Evolutionary conservation across 2,888 invertebrate genomes (phyloP).

Genomic region (Andrena dorsata): DNA sequence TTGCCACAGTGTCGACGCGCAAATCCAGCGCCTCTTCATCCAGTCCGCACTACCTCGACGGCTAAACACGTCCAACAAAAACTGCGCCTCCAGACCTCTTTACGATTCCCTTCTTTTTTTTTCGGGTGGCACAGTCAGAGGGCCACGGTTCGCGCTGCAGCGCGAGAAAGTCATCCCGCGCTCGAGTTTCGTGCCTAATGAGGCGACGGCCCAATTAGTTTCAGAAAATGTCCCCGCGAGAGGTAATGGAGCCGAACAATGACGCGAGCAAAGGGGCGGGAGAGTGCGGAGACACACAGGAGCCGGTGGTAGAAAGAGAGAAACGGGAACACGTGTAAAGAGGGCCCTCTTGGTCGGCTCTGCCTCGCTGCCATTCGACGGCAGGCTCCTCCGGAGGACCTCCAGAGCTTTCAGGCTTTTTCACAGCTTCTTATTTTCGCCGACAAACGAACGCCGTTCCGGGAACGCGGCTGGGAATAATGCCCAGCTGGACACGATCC

Average conservation of each 20-base stretch:
- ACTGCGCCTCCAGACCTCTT: slow-evolving; percentile 22
- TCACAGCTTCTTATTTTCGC: slow-evolving; percentile 68
- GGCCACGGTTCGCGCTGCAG: not conserved
- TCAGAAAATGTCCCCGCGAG: slow-evolving; percentile 52
- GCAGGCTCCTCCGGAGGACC: slow-evolving; percentile 55
- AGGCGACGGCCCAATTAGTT: slow-evolving; percentile 63
- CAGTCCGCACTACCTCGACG: not conserved
- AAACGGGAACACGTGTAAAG: slow-evolving; percentile 38
- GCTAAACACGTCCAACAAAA: slow-evolving; percentile 14
- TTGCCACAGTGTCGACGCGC: not conserved
- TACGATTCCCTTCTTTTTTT: slow-evolving; percentile 1
- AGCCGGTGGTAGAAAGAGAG: not conserved
- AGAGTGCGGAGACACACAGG: not conserved
- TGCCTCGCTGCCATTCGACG: slow-evolving; percentile 23
- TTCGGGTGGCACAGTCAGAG: slow-evolving; percentile 9
- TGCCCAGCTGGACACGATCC: slow-evolving; percentile 61
- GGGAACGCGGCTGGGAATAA: slow-evolving; percentile 67
- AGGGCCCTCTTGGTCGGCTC: slow-evolving; percentile 9
- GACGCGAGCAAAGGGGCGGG: slow-evolving; percentile 7
- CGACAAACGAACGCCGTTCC: slow-evolving; percentile 71
- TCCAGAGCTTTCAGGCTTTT: slow-evolving; percentile 63
- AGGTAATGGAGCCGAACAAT: slow-evolving; percentile 51
- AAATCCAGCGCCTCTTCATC: not conserved
- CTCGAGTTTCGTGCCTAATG: slow-evolving; percentile 64
- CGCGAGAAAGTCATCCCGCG: slow-evolving; percentile 27